Evolutionary conservation across 2,113 vertebrate species (phyloP).

Genomic region (Austrofundulus limnaeus): DNA sequence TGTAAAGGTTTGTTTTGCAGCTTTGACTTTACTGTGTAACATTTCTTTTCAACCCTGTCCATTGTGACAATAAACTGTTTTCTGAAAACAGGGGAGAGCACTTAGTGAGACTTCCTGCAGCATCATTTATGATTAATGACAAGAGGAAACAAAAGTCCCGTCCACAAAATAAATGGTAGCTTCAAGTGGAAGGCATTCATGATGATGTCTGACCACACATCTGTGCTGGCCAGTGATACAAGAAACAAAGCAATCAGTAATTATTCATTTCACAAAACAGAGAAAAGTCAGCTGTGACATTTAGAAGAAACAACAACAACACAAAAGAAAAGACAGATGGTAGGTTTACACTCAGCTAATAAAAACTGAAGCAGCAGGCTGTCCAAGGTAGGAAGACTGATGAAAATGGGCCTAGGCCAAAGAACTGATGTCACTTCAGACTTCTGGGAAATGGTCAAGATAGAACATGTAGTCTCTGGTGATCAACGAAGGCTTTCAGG

Average conservation of each 20-base stretch:
- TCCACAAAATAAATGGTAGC: slow-evolving; percentile 23
- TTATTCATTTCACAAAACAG: slow-evolving; percentile 19
- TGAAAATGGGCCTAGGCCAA: slow-evolving; percentile 1
- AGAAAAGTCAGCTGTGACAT: slow-evolving; percentile 5
- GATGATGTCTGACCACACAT: slow-evolving; percentile 11
- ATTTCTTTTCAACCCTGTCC: slow-evolving; percentile 2
- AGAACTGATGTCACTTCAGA: slow-evolving; percentile 1
- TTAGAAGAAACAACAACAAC: not conserved
- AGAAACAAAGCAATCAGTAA: slow-evolving; percentile 15
- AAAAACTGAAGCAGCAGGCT: slow-evolving; percentile 8
- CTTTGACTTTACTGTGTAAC: not conserved
- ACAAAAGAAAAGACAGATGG: slow-evolving; percentile 33
- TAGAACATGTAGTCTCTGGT: not conserved
- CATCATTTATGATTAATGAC: slow-evolving; percentile 25
- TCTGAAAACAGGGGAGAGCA: slow-evolving; percentile 22
- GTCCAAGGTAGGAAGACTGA: slow-evolving; percentile 8
- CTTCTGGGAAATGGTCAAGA: not conserved
- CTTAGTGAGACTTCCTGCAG: slow-evolving; percentile 11
- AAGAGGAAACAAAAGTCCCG: slow-evolving; percentile 17
- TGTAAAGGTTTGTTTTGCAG: not conserved
- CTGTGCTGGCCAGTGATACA: not conserved
- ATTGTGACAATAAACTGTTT: slow-evolving; percentile 19
- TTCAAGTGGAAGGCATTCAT: slow-evolving; percentile 15
- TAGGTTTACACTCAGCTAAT: slow-evolving; percentile 15
- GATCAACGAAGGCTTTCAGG: not conserved